Evolutionary conservation across 2,797 vertebrate genomes (phyloP), one percentile per base, ranked within the genome.

Genomic region (Coluber constrictor): DNA sequence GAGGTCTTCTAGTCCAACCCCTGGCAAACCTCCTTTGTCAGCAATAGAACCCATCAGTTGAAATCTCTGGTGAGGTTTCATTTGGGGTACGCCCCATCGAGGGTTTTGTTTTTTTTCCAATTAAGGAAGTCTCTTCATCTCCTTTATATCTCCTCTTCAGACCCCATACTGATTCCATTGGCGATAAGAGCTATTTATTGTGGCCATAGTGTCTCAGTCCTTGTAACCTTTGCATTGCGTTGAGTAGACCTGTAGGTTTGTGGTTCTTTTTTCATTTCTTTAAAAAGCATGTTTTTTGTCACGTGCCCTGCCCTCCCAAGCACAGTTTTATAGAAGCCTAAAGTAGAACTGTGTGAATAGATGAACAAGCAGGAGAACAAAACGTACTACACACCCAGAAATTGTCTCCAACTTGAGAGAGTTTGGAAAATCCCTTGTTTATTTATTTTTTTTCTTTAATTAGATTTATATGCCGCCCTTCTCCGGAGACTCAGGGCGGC

Each of bases 91-190:
- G 16, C 66, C 15, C 66, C 66, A 16, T 37, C 2, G 3, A 63
- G 61, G 60, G 5, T n/a, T 32, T 18, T 43, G 2, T 6, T n/a
- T n/a, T 3, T 2, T 2, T n/a, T 1, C 0, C 9, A 23, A 37
- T 43, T 11, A 79, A 23, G 18, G 16, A 79, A 23, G 32, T 23
- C 18, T 43, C 32, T 43, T 79, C 32, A 10, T 2, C 18, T 79
- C 37, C 18, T 79, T 79, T 79, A 79, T 43, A 23, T 18, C 37
- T 37, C 37, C 37, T 37, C 37, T 37, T 37, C 37, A 37, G 70
- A 74, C 3, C 23, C 37, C 32, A 43, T 70, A 32, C 1, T 8
- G 5, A 74, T 79, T 79, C 23, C 37, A 79, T 23, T 43, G 18
- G 32, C 1, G 37, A 43, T 79, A 43, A 79, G 37, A 79, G 18